These are phyloP conservation scores for Crotalus helleri DNA, from an alignment of 2,113 vertebrate species.

Conservation along the genomic window DNA sequence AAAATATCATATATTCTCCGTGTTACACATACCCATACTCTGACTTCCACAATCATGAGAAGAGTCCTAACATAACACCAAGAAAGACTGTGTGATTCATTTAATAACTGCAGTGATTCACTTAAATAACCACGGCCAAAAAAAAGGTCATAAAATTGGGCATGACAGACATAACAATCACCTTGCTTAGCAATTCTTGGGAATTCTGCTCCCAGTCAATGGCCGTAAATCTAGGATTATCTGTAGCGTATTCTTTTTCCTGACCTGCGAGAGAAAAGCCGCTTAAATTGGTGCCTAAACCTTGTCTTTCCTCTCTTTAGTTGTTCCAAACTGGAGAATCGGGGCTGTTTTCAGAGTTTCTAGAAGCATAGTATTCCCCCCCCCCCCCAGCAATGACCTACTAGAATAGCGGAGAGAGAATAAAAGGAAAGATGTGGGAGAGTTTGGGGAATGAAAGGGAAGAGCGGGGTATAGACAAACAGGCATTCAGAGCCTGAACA, in stretches of 20 bases:
- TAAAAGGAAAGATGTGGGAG: neutral
- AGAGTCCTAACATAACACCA: neutral
- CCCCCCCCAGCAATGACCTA: neutral
- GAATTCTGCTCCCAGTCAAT: neutral
- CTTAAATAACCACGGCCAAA: too few species aligned
- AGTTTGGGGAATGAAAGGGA: neutral
- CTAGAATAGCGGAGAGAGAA: constrained; percentile 4
- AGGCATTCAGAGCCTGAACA: constrained; percentile 25
- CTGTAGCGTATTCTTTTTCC: neutral
- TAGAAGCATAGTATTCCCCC: neutral
- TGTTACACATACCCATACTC: neutral
- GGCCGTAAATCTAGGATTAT: neutral
- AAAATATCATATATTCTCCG: neutral
- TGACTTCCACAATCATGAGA: neutral
- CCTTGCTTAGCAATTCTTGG: too few species aligned
- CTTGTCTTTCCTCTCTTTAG: neutral
- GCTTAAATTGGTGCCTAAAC: neutral
- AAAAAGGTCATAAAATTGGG: too few species aligned
- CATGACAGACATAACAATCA: neutral
- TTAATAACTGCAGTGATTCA: too few species aligned
- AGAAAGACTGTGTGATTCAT: too few species aligned
- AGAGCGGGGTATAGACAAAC: neutral
- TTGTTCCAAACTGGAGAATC: neutral
- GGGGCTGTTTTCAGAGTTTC: neutral
- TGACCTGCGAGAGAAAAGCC: neutral